phyloP scores from a whole-genome alignment of 2,888 invertebrate species.

The Acronicta aceris region DNA sequence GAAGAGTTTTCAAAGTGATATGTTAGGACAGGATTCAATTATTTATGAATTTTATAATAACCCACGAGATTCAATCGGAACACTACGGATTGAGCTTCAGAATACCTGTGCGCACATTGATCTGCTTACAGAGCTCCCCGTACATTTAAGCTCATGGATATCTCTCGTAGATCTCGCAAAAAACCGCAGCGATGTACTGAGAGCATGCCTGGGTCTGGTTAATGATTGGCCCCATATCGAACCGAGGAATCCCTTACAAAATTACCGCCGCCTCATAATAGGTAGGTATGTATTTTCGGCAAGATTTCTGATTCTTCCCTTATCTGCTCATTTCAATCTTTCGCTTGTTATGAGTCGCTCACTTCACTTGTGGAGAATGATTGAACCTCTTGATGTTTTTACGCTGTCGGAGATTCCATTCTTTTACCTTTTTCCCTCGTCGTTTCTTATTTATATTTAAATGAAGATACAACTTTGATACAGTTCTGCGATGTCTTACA shows the following conservation, averaged over 20 bases:
- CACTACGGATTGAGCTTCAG: conserved; percentile 65
- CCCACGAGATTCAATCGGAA: conserved; percentile 57
- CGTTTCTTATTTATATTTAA: conserved; percentile 71
- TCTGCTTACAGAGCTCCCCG: conserved; percentile 72
- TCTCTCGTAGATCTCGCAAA: conserved; percentile 81
- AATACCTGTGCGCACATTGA: conserved; percentile 72
- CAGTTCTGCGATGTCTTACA: conserved; percentile 48
- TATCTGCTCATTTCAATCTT: conserved; percentile 88
- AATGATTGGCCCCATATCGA: conserved; percentile 87
- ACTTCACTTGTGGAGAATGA: conserved; percentile 73
- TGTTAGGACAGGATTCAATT: conserved; percentile 50
- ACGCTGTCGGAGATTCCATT: conserved; percentile 68
- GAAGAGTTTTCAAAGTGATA: conserved; percentile 59
- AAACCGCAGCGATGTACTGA: conserved; percentile 73
- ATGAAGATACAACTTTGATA: conserved; percentile 65
- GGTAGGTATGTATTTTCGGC: conserved; percentile 84
- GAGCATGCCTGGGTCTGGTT: conserved; percentile 68
- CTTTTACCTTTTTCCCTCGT: conserved; percentile 64
- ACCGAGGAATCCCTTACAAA: conserved; percentile 84
- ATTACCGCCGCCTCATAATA: conserved; percentile 86
- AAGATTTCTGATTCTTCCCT: conserved; percentile 84
- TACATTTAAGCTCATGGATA: conserved; percentile 78
- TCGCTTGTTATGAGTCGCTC: conserved; percentile 83
- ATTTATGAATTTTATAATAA: conserved; percentile 59
- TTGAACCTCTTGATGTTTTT: conserved; percentile 77